A percentile compares a stretch with the other conserved stretches of the same genome.
phyloP scores from a whole-genome alignment of 2,797 vertebrate genomes.

The Hydrocynus forskahlii region DNA sequence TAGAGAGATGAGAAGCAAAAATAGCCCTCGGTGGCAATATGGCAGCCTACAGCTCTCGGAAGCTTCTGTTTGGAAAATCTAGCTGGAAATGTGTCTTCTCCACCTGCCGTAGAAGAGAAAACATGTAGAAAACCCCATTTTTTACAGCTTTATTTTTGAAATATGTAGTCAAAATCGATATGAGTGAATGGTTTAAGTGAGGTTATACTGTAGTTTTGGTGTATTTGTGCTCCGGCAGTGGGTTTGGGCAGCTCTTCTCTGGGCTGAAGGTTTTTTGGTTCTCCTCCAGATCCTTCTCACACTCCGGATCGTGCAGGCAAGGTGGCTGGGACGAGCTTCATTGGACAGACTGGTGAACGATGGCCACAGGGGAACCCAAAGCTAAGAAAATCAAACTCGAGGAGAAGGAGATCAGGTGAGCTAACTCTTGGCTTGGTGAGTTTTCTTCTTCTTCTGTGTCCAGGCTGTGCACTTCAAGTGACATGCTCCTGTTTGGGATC shows the following conservation, averaged over 20 bases:
- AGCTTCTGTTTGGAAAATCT: slow-evolving; percentile 52
- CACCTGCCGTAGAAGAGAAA: not conserved
- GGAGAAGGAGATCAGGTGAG: slow-evolving; percentile 71
- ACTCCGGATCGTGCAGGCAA: slow-evolving; percentile 26
- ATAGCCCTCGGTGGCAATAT: slow-evolving; percentile 63
- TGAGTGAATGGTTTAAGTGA: not conserved
- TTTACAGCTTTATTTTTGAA: no score
- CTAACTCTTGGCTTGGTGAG: not conserved
- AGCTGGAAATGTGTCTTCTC: slow-evolving; percentile 43
- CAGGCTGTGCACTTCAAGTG: not conserved
- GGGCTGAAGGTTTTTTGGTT: not conserved
- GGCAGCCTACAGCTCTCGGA: slow-evolving; percentile 53
- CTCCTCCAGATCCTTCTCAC: slow-evolving; percentile 15
- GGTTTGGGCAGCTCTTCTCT: slow-evolving; percentile 1
- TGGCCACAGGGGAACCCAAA: slow-evolving; percentile 76
- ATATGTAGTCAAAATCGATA: not conserved
- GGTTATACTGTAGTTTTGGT: not conserved
- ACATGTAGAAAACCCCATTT: not conserved
- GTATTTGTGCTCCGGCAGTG: slow-evolving; percentile 21
- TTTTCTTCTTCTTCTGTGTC: not conserved
- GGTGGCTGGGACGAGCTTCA: slow-evolving; percentile 57
- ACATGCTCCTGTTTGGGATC: not conserved
- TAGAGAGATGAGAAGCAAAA: slow-evolving; percentile 44
- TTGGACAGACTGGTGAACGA: slow-evolving; percentile 38
- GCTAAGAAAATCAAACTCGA: slow-evolving; percentile 76